Evolutionary conservation across 2,888 invertebrate species (phyloP).

Genomic region (Epirrita christyi): DNA sequence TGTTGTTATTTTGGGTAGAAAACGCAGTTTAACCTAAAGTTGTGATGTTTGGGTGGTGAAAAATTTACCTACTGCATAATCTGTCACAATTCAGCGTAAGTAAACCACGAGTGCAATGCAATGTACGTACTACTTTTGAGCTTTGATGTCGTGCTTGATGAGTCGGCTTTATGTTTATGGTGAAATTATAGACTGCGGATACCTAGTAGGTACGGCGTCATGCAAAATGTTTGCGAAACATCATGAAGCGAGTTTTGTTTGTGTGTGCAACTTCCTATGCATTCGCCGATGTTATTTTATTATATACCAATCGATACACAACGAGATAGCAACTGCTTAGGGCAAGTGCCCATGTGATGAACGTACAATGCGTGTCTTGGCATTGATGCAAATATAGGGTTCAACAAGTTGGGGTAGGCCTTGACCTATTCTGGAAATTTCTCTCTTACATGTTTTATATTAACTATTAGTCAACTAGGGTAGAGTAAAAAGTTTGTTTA

Average conservation of each 20-base stretch:
- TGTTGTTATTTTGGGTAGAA: slow-evolving; percentile 44
- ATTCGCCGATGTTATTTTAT: slow-evolving; percentile 17
- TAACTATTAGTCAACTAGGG: too few relatives aligned
- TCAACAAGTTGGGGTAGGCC: slow-evolving; percentile 26
- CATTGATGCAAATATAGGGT: slow-evolving; percentile 14
- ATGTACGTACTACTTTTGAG: slow-evolving; percentile 25
- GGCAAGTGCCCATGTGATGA: slow-evolving; percentile 14
- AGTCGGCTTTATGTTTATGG: slow-evolving; percentile 4
- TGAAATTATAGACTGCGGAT: not conserved
- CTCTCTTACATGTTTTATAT: not conserved
- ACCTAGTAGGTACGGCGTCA: not conserved
- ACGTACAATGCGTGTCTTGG: not conserved
- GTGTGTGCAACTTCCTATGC: slow-evolving; percentile 18
- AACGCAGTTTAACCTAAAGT: slow-evolving; percentile 56
- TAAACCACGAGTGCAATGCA: slow-evolving; percentile 53
- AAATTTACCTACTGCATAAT: slow-evolving; percentile 54
- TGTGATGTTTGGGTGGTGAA: slow-evolving; percentile 57
- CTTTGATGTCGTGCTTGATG: slow-evolving; percentile 2
- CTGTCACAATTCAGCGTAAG: slow-evolving; percentile 47
- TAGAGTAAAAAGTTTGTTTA: too few relatives aligned
- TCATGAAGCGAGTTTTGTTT: slow-evolving; percentile 17
- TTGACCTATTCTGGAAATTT: slow-evolving; percentile 24
- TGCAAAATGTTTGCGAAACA: slow-evolving; percentile 19
- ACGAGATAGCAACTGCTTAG: slow-evolving; percentile 6
- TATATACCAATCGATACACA: slow-evolving; percentile 30